Evolutionary conservation across 2,888 invertebrate species (phyloP).

Genomic region (Sycophila texana): DNA sequence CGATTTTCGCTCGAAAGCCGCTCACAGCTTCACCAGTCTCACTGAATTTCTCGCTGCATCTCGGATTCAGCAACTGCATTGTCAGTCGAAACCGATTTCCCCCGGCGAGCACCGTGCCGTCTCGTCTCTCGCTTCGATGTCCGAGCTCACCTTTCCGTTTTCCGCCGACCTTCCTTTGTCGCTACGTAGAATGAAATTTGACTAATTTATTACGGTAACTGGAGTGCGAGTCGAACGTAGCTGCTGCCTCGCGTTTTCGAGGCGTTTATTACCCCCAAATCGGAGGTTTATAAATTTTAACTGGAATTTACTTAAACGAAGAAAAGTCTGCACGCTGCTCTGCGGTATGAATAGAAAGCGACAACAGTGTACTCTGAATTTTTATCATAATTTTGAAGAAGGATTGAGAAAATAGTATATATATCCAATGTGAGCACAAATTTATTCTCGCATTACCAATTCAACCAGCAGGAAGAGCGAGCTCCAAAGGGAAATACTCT

Average conservation of each 20-base stretch:
- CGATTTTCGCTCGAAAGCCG: conserved; percentile 10
- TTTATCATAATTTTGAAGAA: too few species aligned
- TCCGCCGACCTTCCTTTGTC: not conserved
- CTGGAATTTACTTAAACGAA: too few species aligned
- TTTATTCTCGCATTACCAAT: too few species aligned
- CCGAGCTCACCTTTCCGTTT: not conserved
- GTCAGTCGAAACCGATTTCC: conserved; percentile 43
- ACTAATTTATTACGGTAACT: not conserved
- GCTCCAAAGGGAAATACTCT: too few species aligned
- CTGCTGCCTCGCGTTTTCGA: not conserved
- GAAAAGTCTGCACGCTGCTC: too few species aligned
- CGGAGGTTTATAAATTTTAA: too few species aligned
- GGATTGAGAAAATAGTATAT: too few species aligned
- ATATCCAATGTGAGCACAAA: too few species aligned
- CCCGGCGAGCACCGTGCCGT: not conserved
- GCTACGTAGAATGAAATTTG: not conserved
- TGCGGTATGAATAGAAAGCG: too few species aligned
- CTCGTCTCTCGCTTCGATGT: not conserved
- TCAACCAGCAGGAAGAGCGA: too few species aligned
- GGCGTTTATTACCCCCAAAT: not conserved
- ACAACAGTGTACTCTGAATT: too few species aligned
- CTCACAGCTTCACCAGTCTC: not conserved
- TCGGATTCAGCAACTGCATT: conserved; percentile 41
- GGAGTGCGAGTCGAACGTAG: not conserved
- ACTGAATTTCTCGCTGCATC: conserved; percentile 19